Base-by-base conservation (phyloP, 1,140 invertebrate species). In the Drosophila ohnishii region DNA sequence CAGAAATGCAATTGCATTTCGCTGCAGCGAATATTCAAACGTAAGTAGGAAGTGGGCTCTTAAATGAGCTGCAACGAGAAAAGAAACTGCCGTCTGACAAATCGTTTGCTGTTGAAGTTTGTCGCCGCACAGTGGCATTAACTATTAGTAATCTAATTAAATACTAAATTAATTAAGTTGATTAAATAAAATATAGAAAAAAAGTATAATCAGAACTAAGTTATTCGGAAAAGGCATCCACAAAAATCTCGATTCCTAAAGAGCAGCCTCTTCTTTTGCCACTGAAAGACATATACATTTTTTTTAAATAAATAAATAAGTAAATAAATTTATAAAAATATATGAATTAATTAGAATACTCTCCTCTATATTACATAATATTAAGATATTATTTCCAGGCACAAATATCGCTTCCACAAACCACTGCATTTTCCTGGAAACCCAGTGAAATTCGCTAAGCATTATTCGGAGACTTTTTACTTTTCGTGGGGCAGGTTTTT, bases 31-130 rank as follows among this genome's bases (percentile, higher is more conserved):
- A 83, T 88, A 88, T 88, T 77, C 80, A 88, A 88, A 87, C 69
- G 60, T 72, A 86, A 83, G 83, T 83, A 80, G 83, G 83, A 86
- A 86, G 79, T 87, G 83, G 28, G 64, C 53, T 79, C 60, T 83
- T 80, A 88, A 86, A 86, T 88, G 76, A 86, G 79, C 82, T 57
- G 42, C 51, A 69, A 62, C 57, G 16, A 61, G 25, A 56, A 63
- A 51, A 44, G 66, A 48, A 59, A 72, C 55, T 59, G 47, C 59
- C 25, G 62, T 28, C 83, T 88, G 84, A 88, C 84, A 88, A 88
- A 88, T 88, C 80, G 84, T 60, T 88, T 63, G 78, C 63, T 75
- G 59, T 65, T 78, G 60, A 72, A 76, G 77, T 81, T 81, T 67
- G 73, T 51, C 66, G 60, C 35, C 59, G 72, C 11, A 75, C 72